Conservation (phyloP, 2,888 invertebrate species). For the Watsonalla cultraria region DNA sequence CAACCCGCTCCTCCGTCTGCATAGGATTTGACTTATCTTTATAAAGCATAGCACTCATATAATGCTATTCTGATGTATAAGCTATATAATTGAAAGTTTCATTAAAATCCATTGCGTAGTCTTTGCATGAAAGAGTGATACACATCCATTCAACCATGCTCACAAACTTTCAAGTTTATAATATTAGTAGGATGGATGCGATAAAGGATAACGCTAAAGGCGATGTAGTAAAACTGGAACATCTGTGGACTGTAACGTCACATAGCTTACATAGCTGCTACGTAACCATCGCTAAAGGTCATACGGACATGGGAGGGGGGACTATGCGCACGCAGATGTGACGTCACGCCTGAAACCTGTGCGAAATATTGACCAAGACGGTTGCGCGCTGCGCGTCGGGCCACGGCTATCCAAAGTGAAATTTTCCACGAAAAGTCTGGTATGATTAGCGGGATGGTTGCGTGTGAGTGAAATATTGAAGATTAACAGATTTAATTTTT, state of each 20-base stretch:
- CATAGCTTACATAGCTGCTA: conserved; percentile 4
- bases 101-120: no score
- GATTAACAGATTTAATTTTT: neutral
- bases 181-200: no score
- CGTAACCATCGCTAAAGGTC: conserved; percentile 43
- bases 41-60: no score
- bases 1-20: no score
- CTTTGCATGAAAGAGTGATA: no score
- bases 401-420: neutral
- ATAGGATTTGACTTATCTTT: no score
- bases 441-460: neutral
- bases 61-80: no score
- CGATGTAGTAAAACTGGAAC: neutral
- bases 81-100: no score
- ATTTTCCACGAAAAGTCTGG: neutral
- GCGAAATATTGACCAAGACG: conserved; percentile 56
- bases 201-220: neutral
- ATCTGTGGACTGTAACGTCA: neutral
- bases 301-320: conserved; percentile 25
- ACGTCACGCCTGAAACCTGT: conserved; percentile 45
- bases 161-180: no score
- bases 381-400: neutral
- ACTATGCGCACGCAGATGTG: conserved; percentile 59
- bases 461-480: neutral
- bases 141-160: no score